Conservation (phyloP, 2,113 vertebrate genomes). For the Cacatua alba region DNA sequence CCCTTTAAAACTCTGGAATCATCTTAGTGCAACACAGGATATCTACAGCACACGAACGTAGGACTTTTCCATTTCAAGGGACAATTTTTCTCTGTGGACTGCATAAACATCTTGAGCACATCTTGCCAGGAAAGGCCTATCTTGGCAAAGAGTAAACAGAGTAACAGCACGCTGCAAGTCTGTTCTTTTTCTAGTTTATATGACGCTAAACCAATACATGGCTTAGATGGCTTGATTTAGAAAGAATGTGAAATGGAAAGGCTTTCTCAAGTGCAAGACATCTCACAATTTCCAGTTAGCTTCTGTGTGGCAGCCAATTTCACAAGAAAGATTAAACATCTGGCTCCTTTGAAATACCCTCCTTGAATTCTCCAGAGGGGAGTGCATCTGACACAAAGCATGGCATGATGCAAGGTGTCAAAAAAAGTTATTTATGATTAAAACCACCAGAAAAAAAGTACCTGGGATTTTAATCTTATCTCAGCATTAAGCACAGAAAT, state of each 20-base stretch:
- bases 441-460: not conserved
- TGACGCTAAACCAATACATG: not conserved
- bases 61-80: not conserved
- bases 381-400: conserved; percentile 7
- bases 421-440: conserved; percentile 14
- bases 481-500: not conserved
- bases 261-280: conserved; percentile 3
- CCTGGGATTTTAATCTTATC: conserved; percentile 1
- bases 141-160: not conserved
- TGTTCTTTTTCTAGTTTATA: conserved; percentile 8
- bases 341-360: conserved; percentile 38
- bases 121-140: not conserved
- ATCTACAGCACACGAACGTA: not conserved
- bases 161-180: not conserved
- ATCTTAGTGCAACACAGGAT: not conserved
- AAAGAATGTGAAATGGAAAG: conserved; percentile 23
- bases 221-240: not conserved
- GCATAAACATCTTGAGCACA: not conserved
- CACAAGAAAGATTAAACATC: conserved; percentile 47
- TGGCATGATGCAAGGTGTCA: conserved; percentile 18
- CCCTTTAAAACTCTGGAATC: not conserved
- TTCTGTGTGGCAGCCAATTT: conserved; percentile 49
- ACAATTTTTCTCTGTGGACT: not conserved
- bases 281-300: conserved; percentile 42
- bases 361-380: conserved; percentile 13